Evolutionary conservation across 2,797 vertebrate species (phyloP), one percentile per base, ranked within the genome.

Genomic region (Eulemur mongoz): DNA sequence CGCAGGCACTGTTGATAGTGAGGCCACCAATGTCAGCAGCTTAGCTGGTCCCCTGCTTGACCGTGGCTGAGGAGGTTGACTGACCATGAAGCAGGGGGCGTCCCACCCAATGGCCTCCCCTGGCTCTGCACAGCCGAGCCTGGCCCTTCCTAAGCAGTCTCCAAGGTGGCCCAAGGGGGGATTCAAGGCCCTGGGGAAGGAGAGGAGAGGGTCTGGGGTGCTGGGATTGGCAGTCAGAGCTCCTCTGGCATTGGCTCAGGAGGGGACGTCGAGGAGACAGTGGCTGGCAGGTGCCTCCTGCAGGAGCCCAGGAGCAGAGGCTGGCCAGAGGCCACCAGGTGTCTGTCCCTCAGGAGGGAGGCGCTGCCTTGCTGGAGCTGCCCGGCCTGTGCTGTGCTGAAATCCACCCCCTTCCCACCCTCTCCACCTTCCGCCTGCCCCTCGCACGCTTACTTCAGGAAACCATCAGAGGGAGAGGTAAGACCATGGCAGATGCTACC

Each of bases 401-500:
- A 38, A 32, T 0, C 0, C 2, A 27, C 6, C 10, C 3, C 5
- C 20, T 27, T 35, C n/a, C 61, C 25, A 15, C 48, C 22, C 1
- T 27, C 22, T 30, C 23, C 18, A 5, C 30, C 7, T 45, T 13
- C 48, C 38, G 52, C 54, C 23, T 2, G 2, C 83, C 54, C 40
- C 50, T 13, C 30, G 8, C 0, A 0, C 3, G 5, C 76, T 27
- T 9, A 12, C 14, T 35, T 78, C 30, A 22, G 45, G 54, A 84
- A 48, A 73, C 52, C 65, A 3, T 38, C 2, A 4, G 32, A 80
- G 76, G 50, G 35, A 54, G 45, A 14, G 1, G 25, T 30, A 40
- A 61, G 72, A 50, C 20, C 27, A 32, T 4, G 27, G 15, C 1
- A 4, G 45, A 18, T 0, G 0, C 27, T 38, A 8, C 22, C 1